These are phyloP conservation scores for Lepus timidus DNA, from an alignment of 2,113 vertebrate species.

Conservation along the genomic window DNA sequence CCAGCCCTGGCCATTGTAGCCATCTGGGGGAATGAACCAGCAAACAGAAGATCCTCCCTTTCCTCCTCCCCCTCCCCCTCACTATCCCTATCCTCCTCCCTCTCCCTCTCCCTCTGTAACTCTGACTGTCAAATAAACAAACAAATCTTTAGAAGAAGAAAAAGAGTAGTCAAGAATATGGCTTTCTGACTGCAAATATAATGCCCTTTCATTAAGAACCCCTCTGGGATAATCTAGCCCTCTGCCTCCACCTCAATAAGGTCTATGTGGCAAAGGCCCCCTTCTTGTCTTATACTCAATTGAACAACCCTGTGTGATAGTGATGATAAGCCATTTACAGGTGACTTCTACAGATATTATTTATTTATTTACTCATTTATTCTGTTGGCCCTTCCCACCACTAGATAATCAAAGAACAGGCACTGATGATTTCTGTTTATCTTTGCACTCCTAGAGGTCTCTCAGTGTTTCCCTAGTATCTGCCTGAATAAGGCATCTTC, in stretches of 20 bases:
- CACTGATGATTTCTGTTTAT: not conserved
- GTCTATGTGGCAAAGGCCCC: not conserved
- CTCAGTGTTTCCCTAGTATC: not conserved
- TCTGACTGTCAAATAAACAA: no score
- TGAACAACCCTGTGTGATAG: not conserved
- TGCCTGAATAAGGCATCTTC: not conserved
- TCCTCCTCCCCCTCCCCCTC: no score
- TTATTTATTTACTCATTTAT: not conserved
- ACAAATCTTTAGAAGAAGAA: no score
- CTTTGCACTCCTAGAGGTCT: not conserved
- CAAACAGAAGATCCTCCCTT: no score
- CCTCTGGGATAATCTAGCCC: not conserved
- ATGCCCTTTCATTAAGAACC: not conserved
- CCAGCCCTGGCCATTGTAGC: no score
- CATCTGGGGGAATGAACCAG: no score
- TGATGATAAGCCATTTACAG: not conserved
- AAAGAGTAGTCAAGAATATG: not conserved
- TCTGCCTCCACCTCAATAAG: not conserved
- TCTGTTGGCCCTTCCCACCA: not conserved
- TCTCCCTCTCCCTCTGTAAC: no score
- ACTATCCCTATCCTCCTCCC: no score
- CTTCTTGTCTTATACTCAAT: not conserved
- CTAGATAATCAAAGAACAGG: not conserved
- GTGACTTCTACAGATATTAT: not conserved
- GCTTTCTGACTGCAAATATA: not conserved